phyloP scores from a whole-genome alignment of 2,888 invertebrate genomes.

The Drosophila planitibia region DNA sequence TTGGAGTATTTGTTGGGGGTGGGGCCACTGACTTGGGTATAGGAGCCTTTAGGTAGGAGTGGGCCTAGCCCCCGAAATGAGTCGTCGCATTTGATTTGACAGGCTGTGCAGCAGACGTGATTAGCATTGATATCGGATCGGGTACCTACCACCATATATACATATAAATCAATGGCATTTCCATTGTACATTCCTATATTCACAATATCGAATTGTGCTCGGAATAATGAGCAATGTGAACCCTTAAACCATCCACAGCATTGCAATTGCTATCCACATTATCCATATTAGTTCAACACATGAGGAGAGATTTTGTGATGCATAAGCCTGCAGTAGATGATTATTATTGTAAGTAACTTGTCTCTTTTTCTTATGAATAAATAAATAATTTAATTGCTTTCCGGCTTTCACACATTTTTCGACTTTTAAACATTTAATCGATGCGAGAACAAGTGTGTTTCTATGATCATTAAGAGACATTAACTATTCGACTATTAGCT shows the following conservation, averaged over 20 bases:
- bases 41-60: conserved; percentile 1
- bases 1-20: not conserved
- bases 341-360: not conserved
- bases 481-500: not conserved
- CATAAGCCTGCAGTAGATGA: not conserved
- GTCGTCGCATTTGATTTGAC: conserved; percentile 32
- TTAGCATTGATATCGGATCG: conserved; percentile 26
- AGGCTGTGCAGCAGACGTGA: conserved; percentile 35
- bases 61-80: conserved; percentile 34
- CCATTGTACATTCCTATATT: not conserved
- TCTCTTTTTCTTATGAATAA: too few species aligned
- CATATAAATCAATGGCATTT: not conserved
- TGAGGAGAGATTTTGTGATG: not conserved
- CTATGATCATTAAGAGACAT: not conserved
- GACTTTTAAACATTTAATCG: not conserved
- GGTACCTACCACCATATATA: not conserved
- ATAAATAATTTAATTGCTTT: not conserved
- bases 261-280: not conserved
- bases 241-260: not conserved
- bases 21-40: not conserved
- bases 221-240: conserved; percentile 31
- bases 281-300: not conserved
- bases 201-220: conserved; percentile 27
- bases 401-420: not conserved
- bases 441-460: not conserved